Conservation (phyloP, 2,113 vertebrate genomes). For the Pelodiscus sinensis region DNA sequence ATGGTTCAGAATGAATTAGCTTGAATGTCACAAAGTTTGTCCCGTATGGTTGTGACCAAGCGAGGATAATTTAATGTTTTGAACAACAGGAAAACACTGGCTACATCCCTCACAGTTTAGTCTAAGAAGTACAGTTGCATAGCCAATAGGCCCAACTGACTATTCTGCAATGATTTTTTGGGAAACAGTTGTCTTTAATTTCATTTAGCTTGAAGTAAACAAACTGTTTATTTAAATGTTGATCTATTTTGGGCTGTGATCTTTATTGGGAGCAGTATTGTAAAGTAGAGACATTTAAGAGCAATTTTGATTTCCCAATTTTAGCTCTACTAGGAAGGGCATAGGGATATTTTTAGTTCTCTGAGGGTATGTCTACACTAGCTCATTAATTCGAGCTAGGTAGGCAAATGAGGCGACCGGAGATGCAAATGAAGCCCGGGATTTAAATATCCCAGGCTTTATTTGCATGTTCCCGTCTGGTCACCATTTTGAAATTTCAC, state of each 20-base stretch:
- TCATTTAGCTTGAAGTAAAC: not conserved
- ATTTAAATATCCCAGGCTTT: too few relatives aligned
- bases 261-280: not conserved
- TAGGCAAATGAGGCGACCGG: too few relatives aligned
- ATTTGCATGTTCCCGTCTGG: too few relatives aligned
- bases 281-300: not conserved
- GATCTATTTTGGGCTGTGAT: not conserved
- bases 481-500: too few relatives aligned
- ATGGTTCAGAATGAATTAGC: not conserved
- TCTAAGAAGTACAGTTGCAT: slow-evolving; percentile 9
- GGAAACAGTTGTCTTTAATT: not conserved
- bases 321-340: not conserved
- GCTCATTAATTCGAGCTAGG: too few relatives aligned
- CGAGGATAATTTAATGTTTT: not conserved
- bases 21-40: not conserved
- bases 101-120: not conserved
- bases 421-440: too few relatives aligned
- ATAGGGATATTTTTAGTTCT: not conserved
- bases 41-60: not conserved
- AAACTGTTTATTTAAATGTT: slow-evolving; percentile 45
- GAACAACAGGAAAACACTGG: not conserved
- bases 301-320: not conserved
- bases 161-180: not conserved
- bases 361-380: too few relatives aligned
- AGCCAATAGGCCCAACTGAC: slow-evolving; percentile 1